phyloP scores from a whole-genome alignment of 2,797 vertebrate species.

The Gadopsis bispinosus region DNA sequence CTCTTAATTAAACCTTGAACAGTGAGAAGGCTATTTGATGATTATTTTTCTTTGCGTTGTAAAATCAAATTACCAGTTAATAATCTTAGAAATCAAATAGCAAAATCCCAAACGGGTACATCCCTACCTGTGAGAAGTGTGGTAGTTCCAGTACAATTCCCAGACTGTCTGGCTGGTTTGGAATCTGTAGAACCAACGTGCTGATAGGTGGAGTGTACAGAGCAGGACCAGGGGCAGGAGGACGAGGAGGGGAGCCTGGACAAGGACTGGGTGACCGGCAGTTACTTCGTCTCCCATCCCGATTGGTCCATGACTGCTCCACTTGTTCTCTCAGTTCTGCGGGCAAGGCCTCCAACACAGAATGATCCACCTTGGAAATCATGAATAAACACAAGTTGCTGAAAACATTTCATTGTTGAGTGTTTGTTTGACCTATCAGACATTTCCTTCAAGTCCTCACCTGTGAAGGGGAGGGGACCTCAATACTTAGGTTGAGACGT shows the following conservation, averaged over 20 bases:
- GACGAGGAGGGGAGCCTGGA: slow-evolving; percentile 76
- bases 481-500: slow-evolving; percentile 91
- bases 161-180: slow-evolving; percentile 87
- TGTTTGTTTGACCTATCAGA: neutral
- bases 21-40: fast-evolving
- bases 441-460: slow-evolving; percentile 72
- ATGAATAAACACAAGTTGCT: slow-evolving; percentile 5
- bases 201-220: slow-evolving; percentile 81
- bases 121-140: slow-evolving; percentile 93
- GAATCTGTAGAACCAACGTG: slow-evolving; percentile 91
- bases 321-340: slow-evolving; percentile 92
- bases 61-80: neutral
- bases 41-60: neutral
- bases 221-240: slow-evolving; percentile 73
- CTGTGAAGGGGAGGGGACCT: slow-evolving; percentile 96
- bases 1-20: neutral
- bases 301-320: slow-evolving; percentile 87
- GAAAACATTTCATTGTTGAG: neutral
- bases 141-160: slow-evolving; percentile 94
- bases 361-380: slow-evolving; percentile 89
- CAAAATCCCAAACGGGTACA: neutral
- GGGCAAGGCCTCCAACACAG: slow-evolving; percentile 93
- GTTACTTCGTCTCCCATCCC: slow-evolving; percentile 71
- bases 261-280: slow-evolving; percentile 71
- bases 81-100: neutral